Conservation (phyloP, 2,113 vertebrate genomes). For the Corapipo altera region DNA sequence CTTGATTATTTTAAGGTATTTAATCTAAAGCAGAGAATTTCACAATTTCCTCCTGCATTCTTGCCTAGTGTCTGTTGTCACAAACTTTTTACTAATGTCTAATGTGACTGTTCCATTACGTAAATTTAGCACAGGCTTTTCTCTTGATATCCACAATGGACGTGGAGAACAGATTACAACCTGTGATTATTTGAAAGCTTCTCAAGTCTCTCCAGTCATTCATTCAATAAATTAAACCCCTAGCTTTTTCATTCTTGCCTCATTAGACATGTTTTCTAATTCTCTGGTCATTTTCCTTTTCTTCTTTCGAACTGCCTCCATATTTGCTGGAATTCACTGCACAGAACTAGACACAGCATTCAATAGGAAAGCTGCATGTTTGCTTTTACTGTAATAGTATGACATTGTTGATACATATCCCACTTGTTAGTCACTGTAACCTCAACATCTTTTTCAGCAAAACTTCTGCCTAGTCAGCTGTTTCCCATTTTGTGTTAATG, state of each 20-base stretch:
- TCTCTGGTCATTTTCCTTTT: not conserved
- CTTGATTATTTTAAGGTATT: not conserved
- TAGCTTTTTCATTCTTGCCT: not conserved
- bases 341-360: not conserved
- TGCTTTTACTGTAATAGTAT: conserved; percentile 1
- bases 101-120: not conserved
- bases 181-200: not conserved
- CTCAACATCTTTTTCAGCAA: conserved; percentile 38
- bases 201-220: not conserved
- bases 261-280: not conserved
- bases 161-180: not conserved
- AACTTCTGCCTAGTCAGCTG: conserved; percentile 43
- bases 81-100: not conserved
- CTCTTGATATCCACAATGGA: not conserved
- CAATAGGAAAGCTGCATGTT: not conserved
- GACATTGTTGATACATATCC: conserved; percentile 27
- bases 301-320: not conserved
- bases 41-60: not conserved
- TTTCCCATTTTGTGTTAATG: conserved; percentile 28
- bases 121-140: conserved; percentile 1
- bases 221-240: not conserved
- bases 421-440: conserved; percentile 31
- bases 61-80: not conserved
- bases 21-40: not conserved
- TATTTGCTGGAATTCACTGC: not conserved